Evolutionary conservation across 2,113 vertebrate genomes (phyloP).

Genomic region (Amazona guildingii): DNA sequence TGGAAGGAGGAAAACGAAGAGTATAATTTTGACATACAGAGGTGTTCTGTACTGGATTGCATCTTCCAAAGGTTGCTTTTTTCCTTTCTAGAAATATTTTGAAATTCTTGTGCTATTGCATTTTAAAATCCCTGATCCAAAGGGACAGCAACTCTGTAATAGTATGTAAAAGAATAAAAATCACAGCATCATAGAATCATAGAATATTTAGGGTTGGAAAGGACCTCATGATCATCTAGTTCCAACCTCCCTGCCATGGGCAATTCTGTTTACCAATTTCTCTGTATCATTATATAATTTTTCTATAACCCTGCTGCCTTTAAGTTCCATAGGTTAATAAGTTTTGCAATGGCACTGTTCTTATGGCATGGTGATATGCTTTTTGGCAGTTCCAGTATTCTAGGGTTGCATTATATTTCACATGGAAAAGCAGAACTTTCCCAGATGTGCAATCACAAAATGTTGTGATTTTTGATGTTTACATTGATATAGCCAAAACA

Average conservation of each 20-base stretch:
- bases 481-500: neutral
- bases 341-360: neutral
- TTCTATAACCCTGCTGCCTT: neutral
- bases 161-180: neutral
- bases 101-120: neutral
- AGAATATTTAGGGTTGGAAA: no score
- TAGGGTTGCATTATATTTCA: neutral
- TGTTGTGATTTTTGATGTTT: neutral
- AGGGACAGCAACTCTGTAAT: neutral
- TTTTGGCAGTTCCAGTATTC: neutral
- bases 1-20: neutral
- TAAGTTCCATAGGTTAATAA: neutral
- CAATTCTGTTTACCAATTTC: neutral
- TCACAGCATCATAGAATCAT: neutral
- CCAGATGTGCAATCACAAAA: neutral
- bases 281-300: neutral
- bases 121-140: neutral
- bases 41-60: neutral
- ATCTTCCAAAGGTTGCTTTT: neutral
- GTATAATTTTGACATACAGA: neutral
- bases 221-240: no score
- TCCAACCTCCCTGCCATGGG: no score
- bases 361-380: neutral
- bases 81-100: neutral
- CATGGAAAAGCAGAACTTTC: slow-evolving; percentile 4